Evolutionary conservation across 2,888 invertebrate species (phyloP).

Genomic region (Saturnia pavonia): DNA sequence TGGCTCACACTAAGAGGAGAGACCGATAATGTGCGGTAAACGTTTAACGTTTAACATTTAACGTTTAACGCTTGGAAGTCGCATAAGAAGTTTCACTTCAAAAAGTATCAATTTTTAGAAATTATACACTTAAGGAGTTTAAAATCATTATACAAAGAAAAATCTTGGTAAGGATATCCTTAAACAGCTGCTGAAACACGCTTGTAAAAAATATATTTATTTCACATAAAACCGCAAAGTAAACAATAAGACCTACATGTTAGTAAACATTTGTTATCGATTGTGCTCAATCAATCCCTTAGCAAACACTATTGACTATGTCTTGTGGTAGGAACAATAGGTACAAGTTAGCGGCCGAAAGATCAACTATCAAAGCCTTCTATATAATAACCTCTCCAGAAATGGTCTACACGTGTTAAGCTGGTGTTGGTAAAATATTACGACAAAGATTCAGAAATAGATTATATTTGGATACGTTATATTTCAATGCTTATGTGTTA

Average conservation of each 20-base stretch:
- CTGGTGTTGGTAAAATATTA: background rate
- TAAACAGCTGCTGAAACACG: too few relatives aligned
- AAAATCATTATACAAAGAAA: too few relatives aligned
- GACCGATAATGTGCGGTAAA: too few relatives aligned
- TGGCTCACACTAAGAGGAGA: too few relatives aligned
- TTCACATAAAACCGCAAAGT: background rate
- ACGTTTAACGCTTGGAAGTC: too few relatives aligned
- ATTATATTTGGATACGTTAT: background rate
- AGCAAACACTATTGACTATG: background rate
- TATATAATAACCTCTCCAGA: background rate
- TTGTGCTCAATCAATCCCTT: background rate
- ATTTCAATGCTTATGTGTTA: background rate
- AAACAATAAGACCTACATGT: too few relatives aligned
- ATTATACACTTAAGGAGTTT: too few relatives aligned
- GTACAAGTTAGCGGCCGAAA: background rate
- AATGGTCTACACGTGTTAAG: background rate
- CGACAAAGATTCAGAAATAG: background rate
- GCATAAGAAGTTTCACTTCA: too few relatives aligned
- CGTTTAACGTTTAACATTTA: too few relatives aligned
- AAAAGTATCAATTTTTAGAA: too few relatives aligned
- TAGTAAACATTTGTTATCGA: background rate
- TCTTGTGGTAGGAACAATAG: background rate
- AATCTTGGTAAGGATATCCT: too few relatives aligned
- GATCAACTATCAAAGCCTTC: background rate
- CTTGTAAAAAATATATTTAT: background rate